These are phyloP conservation scores for Cynopterus sphinx DNA, from an alignment of 2,797 vertebrate genomes.

Conservation along the genomic window DNA sequence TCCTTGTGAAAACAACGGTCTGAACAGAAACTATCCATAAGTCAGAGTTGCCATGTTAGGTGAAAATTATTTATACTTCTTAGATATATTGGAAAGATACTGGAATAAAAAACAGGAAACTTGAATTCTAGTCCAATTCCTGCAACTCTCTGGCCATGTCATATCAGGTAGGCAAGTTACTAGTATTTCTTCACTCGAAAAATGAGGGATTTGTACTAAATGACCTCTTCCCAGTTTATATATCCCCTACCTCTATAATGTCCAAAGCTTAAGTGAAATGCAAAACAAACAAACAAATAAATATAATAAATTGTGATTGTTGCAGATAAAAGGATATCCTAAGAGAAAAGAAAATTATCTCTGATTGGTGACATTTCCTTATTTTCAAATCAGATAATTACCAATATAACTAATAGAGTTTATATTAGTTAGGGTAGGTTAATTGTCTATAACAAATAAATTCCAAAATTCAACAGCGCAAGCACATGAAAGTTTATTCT, in stretches of 20 bases:
- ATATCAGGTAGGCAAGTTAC: background rate
- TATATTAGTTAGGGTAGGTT: background rate
- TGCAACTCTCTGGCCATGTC: background rate
- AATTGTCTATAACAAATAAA: background rate
- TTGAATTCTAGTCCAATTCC: background rate
- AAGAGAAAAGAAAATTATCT: conserved; percentile 27
- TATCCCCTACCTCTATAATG: background rate
- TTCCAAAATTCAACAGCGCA: background rate
- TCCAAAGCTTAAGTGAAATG: background rate
- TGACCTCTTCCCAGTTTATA: background rate
- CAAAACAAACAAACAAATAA: background rate
- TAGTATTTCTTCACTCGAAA: background rate
- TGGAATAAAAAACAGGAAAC: background rate
- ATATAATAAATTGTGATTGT: background rate
- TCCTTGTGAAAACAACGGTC: background rate
- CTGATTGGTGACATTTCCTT: background rate
- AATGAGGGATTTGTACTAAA: background rate
- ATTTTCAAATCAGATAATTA: conserved; percentile 28
- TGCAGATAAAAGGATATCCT: background rate
- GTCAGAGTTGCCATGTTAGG: background rate
- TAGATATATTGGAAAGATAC: background rate
- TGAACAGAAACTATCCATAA: background rate
- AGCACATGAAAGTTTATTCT: background rate
- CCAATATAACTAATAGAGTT: background rate
- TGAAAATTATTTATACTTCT: background rate